Percentiles rank a stretch among this genome's conserved stretches.
phyloP scores from a whole-genome alignment of 2,113 vertebrate genomes.

The Hydrolagus affinis region DNA sequence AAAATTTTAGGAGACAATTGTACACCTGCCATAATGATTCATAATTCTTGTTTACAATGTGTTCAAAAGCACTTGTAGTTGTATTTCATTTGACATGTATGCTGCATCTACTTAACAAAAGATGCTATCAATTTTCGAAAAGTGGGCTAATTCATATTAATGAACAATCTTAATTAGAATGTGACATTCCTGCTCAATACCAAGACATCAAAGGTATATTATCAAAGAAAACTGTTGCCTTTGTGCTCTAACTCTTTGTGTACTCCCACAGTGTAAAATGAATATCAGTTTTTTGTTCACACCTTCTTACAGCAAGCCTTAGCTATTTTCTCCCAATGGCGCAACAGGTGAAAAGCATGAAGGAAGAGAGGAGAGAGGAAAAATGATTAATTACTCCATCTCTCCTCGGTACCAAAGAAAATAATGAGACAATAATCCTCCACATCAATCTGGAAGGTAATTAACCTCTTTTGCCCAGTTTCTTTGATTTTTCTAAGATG shows the following conservation, averaged over 20 bases:
- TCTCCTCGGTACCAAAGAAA: neutral
- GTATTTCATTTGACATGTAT: conserved; percentile 18
- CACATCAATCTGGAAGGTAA: conserved; percentile 26
- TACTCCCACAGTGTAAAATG: neutral
- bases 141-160: conserved; percentile 20
- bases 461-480: conserved; percentile 23
- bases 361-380: neutral
- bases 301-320: neutral
- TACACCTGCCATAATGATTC: conserved; percentile 25
- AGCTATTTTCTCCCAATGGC: too few relatives aligned
- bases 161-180: conserved; percentile 25
- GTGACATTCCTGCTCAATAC: conserved; percentile 19
- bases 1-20: neutral
- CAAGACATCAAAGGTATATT: conserved; percentile 14
- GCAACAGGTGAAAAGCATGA: neutral
- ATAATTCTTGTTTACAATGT: neutral
- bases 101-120: conserved; percentile 14
- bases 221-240: neutral
- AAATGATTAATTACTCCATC: conserved; percentile 15
- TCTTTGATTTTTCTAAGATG: conserved; percentile 15
- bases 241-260: neutral
- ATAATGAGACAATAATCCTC: conserved; percentile 23
- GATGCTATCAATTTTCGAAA: neutral
- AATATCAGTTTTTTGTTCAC: neutral
- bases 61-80: conserved; percentile 3